Percentiles rank a stretch among this genome's conserved stretches.
phyloP scores from a whole-genome alignment of 2,797 vertebrate species.

The Lepilemur ruficaudatus region DNA sequence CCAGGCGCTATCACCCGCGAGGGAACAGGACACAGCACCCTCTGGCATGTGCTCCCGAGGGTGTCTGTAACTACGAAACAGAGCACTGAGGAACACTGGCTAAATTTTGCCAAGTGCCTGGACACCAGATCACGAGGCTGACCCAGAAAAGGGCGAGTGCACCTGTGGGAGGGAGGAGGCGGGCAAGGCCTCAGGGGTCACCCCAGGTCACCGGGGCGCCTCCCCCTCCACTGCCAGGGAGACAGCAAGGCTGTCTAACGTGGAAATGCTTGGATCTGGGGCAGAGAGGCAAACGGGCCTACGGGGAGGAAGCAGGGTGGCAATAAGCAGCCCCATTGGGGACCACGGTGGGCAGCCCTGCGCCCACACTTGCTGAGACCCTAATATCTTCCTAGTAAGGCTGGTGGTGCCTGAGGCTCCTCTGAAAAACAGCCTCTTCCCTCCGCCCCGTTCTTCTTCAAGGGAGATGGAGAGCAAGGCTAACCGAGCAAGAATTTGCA shows the following conservation, averaged over 20 bases:
- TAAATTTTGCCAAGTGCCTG: constrained; percentile 48
- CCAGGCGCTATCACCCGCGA: fast-evolving
- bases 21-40: not conserved
- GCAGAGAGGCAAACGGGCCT: constrained; percentile 57
- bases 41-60: not conserved
- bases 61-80: not conserved
- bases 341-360: not conserved
- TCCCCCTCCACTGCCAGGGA: not conserved
- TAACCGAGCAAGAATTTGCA: not conserved
- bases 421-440: not conserved
- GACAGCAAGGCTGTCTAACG: constrained; percentile 77
- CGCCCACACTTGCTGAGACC: constrained; percentile 76
- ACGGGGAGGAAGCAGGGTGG: constrained; percentile 77
- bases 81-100: not conserved
- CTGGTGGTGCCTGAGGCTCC: constrained; percentile 51
- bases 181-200: not conserved
- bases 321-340: constrained; percentile 78
- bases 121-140: constrained; percentile 41
- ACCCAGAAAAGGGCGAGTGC: constrained; percentile 42
- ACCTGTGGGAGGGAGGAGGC: not conserved
- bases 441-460: not conserved
- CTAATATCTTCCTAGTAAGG: constrained; percentile 82
- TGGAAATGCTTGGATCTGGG: constrained; percentile 82
- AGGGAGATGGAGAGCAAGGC: not conserved
- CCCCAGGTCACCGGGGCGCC: constrained; percentile 58